Base-by-base conservation (phyloP, 2,888 invertebrate species). In the Druceiella hillmani region DNA sequence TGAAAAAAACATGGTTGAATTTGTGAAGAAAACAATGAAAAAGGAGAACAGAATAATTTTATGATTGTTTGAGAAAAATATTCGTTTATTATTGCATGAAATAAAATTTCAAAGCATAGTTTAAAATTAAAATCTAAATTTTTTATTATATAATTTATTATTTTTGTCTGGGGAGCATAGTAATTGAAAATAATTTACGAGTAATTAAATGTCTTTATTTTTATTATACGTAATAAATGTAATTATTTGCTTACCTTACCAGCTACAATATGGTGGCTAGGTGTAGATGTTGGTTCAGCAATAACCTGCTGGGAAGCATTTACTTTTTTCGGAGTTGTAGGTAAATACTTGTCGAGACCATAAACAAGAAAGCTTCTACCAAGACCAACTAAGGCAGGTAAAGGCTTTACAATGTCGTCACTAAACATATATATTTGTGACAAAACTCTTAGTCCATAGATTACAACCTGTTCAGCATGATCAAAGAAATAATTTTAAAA, bases 301-400 rank as follows among this genome's bases (percentile, higher is more conserved):
- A 80, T 57, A 12, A 75, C 72, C 47, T 81, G 75, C 47, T 78
- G 76, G 1, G 81, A 73, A 1, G 81, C 77, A 57, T 72, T 61
- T 16, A 83, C 48, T 36, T 64, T 73, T 50, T 66, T 70, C 2
- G 79, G 75, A 3, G 61, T 68, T 20, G 61, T 58, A 44, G 55
- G 55, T 6, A 52, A 53, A 41, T 59, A 59, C 7, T 48, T 56
- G n/a, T 68, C 56, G 3, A 76, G 50, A 1, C 71, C 74, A 54
- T 67, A 78, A 3, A 78, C 56, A 55, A 79, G 69, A 48, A 69
- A 79, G 38, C 72, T 59, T 39, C 70, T 66, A 33, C 75, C 66
- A 25, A 79, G 61, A 1, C 82, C 81, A 41, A 83, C 62, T 6
- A 78, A 55, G 46, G 75, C 68, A 16, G 76, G 74, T 29, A 70